A percentile compares a stretch with the other conserved stretches of the same genome.
Conservation (phyloP, 35 echinoderm and acorn worm species). For the Heliocidaris erythrogramma region DNA sequence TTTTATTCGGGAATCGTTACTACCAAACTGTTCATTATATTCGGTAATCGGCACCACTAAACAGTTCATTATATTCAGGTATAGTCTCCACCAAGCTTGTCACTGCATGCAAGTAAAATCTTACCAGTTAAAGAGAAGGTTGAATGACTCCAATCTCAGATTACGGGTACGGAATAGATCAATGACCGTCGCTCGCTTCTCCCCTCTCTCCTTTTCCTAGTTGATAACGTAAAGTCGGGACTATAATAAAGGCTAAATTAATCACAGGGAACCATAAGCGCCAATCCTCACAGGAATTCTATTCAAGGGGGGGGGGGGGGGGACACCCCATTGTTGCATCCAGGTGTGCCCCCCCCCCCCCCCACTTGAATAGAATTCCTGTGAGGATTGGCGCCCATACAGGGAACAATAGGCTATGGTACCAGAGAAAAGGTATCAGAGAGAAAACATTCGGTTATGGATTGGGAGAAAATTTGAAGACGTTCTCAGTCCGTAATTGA, state of each 20-base stretch:
- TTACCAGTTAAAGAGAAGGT: conserved; percentile 74
- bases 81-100: background rate
- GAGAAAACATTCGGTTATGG: no score
- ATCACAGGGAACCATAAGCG: no score
- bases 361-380: no score
- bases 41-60: background rate
- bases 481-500: no score
- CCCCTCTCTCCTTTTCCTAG: background rate
- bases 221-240: background rate
- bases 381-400: no score
- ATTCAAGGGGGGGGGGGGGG: no score
- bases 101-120: background rate
- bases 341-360: no score
- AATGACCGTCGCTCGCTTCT: background rate
- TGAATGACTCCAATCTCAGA: conserved; percentile 47
- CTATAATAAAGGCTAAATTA: background rate
- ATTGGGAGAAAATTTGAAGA: no score
- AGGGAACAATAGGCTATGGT: no score
- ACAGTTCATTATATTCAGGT: background rate
- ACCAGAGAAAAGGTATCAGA: no score
- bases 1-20: background rate
- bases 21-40: background rate
- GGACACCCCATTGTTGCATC: no score
- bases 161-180: conserved; percentile 61
- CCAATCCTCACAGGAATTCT: no score